These are phyloP conservation scores for Meiosimyza platycephala DNA, from an alignment of 2,888 invertebrate genomes.

Conservation along the genomic window DNA sequence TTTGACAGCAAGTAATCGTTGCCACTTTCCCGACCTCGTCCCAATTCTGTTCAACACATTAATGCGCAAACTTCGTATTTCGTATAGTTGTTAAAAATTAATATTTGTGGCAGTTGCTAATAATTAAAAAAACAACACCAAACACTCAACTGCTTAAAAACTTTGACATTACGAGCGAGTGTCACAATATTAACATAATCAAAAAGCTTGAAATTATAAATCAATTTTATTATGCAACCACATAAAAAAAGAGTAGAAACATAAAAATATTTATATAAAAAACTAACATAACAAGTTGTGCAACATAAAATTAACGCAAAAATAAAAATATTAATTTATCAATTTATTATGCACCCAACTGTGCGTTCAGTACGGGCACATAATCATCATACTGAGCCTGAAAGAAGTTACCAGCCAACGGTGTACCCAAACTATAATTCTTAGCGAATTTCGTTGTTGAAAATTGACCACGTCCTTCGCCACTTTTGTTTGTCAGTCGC, in stretches of 20 bases:
- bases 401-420: constrained; percentile 60
- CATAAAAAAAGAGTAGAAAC: neutral
- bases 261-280: neutral
- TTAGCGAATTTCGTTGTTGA: constrained; percentile 79
- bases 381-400: constrained; percentile 64
- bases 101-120: no score
- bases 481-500: constrained; percentile 56
- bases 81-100: no score
- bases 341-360: constrained; percentile 51
- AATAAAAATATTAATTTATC: neutral
- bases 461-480: constrained; percentile 71
- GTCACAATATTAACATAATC: neutral
- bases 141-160: no score
- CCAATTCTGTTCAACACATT: no score
- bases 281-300: neutral
- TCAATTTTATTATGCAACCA: neutral
- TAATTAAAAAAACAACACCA: no score
- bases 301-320: neutral
- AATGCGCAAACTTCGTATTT: no score
- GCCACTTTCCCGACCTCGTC: no score
- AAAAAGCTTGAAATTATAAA: neutral
- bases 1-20: no score
- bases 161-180: no score
- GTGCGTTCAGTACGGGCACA: constrained; percentile 64
- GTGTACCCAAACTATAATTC: constrained; percentile 81